Evolutionary conservation across 2,888 invertebrate species (phyloP), one percentile per base, ranked within the genome.

Genomic region (Muscina levida): DNA sequence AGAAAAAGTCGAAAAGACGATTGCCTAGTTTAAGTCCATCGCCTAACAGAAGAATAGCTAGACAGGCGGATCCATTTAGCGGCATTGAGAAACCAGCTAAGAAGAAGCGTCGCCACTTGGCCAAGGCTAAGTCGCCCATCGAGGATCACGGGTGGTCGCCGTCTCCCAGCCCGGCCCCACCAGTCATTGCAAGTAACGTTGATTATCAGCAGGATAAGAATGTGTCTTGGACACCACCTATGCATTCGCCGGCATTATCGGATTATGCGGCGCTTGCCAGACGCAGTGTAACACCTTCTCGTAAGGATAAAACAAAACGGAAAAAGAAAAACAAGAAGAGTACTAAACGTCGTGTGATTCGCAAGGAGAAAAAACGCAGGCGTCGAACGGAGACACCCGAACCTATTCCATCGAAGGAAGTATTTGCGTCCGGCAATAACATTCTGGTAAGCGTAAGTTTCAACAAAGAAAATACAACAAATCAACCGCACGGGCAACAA

Each of bases 371-470:
- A 76, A 87, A 88, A 65, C 89, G 89, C 1, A 87, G 84, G 31
- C 85, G 90, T 6, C 91, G 88, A 24, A 89, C 89, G 11, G 87
- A 88, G 82, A 87, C 88, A 72, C 87, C 93, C 89, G 88, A 86
- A 81, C 86, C 90, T 56, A 93, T 92, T 68, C 95, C 96, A 0
- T 95, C 95, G 1, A 97, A 97, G 89, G 97, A 97, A 91, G 96
- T 97, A 2, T 97, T 97, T 89, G 96, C 97, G 0, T 97, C 97
- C 11, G 97, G 97, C 2, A 96, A 97, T 90, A 97, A 97, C 89
- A 97, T 97, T 86, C 93, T 97, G 82, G 97, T 97, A 11, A 97
- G 97, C 91, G 96, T 97, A 17, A 97, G 96, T 90, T 97, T 97
- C 90, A 95, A 95, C 88, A 95, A 96, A 85, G 93, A 93, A 83